These are phyloP conservation scores for Genyomyrus donnyi DNA, from an alignment of 2,113 vertebrate genomes.

Conservation along the genomic window DNA sequence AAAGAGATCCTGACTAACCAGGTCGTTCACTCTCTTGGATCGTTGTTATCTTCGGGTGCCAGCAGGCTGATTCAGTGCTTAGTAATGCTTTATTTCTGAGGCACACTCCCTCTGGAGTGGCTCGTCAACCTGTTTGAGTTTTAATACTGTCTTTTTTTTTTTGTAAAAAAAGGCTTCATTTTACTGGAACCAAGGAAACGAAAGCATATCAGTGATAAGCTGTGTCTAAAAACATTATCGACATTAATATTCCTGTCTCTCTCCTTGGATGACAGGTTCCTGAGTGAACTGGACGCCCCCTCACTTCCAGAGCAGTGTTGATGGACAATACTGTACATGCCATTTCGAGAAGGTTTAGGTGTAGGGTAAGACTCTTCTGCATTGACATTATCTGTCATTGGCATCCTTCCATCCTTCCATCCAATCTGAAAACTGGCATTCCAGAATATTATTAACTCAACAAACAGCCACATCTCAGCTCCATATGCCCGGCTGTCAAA, in stretches of 20 bases:
- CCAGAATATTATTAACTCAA: not conserved
- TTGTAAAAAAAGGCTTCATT: slow-evolving; percentile 3
- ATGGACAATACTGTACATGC: not conserved
- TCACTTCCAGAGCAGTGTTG: not conserved
- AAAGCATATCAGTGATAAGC: not conserved
- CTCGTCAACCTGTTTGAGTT: slow-evolving; percentile 66
- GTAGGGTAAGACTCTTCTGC: not conserved
- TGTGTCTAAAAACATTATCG: not conserved
- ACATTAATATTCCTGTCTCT: not conserved
- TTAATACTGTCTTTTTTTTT: slow-evolving; percentile 40
- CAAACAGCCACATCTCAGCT: not conserved
- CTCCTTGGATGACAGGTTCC: slow-evolving; percentile 22
- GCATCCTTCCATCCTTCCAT: not conserved
- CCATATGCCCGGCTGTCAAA: not conserved
- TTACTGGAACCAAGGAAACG: not conserved
- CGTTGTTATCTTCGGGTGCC: not conserved
- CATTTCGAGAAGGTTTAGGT: not conserved
- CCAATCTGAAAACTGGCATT: not conserved
- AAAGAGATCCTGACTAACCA: not conserved
- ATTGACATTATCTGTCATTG: not conserved
- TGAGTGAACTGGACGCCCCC: slow-evolving; percentile 48
- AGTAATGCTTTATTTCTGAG: not conserved
- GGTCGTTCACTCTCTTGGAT: not conserved
- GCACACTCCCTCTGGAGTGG: slow-evolving; percentile 67
- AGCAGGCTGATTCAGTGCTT: not conserved